Percentiles rank a stretch among this genome's conserved stretches.
Evolutionary conservation across 2,888 invertebrate genomes (phyloP).

Genomic region (Cabera pusaria): DNA sequence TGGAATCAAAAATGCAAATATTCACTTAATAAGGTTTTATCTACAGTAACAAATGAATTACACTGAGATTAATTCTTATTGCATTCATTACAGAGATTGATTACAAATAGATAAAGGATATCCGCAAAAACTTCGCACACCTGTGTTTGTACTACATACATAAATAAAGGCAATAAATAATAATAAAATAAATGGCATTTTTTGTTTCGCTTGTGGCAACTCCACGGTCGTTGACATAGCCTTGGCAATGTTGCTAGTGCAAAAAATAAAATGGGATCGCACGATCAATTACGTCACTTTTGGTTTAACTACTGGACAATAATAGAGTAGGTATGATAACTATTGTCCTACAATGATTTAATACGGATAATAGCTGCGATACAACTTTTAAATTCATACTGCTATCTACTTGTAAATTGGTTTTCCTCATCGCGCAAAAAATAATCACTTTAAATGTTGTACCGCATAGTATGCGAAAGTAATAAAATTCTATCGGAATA

Average conservation of each 20-base stretch:
- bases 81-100: slow-evolving; percentile 21
- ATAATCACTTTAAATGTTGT: too few species aligned
- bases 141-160: slow-evolving; percentile 34
- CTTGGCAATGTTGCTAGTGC: slow-evolving; percentile 54
- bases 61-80: slow-evolving; percentile 12
- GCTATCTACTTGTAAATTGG: too few species aligned
- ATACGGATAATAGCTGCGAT: too few species aligned
- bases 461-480: too few species aligned
- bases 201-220: slow-evolving; percentile 45
- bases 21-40: too few species aligned
- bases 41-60: background rate
- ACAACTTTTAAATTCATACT: too few species aligned
- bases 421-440: too few species aligned
- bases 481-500: too few species aligned
- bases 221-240: slow-evolving; percentile 60
- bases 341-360: slow-evolving; percentile 8
- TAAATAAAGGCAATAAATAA: slow-evolving; percentile 41
- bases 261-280: slow-evolving; percentile 56
- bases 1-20: too few species aligned
- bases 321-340: background rate
- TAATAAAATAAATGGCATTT: slow-evolving; percentile 45
- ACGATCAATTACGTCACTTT: slow-evolving; percentile 36
- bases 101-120: slow-evolving; percentile 19
- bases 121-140: slow-evolving; percentile 28
- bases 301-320: slow-evolving; percentile 15